Percentiles rank a stretch among this genome's conserved stretches.
Conservation (phyloP, 2,888 invertebrate species). For the Lapara coniferarum region DNA sequence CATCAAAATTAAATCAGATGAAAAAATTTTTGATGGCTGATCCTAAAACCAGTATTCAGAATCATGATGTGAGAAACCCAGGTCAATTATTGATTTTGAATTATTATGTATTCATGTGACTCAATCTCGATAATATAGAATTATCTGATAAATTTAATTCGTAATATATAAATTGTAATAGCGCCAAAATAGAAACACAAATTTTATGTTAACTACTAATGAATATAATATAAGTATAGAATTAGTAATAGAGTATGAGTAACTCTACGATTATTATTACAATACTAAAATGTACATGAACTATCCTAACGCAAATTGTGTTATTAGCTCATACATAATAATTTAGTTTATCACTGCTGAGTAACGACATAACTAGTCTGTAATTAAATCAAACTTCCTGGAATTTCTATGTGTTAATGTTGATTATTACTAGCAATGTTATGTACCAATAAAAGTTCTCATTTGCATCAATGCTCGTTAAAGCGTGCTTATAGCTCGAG, state of each 20-base stretch:
- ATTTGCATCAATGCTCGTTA: slow-evolving; percentile 23
- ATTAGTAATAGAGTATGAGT: not conserved
- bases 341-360: slow-evolving; percentile 27
- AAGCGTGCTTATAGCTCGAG: slow-evolving; percentile 25
- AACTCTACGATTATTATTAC: not conserved
- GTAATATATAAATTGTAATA: not conserved
- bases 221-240: not conserved
- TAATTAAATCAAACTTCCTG: slow-evolving; percentile 34
- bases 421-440: slow-evolving; percentile 28
- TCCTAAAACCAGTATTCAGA: too few relatives aligned
- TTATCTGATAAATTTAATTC: too few relatives aligned
- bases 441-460: slow-evolving; percentile 17
- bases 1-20: not conserved
- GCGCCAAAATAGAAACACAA: not conserved
- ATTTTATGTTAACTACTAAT: not conserved
- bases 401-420: slow-evolving; percentile 30
- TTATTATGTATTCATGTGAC: too few relatives aligned
- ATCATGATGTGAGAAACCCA: too few relatives aligned
- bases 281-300: slow-evolving; percentile 26
- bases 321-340: slow-evolving; percentile 21
- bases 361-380: slow-evolving; percentile 29
- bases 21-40: too few relatives aligned
- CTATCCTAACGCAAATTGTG: slow-evolving; percentile 15
- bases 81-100: too few relatives aligned
- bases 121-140: too few relatives aligned